Evolutionary conservation across 1,140 invertebrate species (phyloP), one percentile per base, ranked within the genome.

Genomic region (Mactra quadrangularis): DNA sequence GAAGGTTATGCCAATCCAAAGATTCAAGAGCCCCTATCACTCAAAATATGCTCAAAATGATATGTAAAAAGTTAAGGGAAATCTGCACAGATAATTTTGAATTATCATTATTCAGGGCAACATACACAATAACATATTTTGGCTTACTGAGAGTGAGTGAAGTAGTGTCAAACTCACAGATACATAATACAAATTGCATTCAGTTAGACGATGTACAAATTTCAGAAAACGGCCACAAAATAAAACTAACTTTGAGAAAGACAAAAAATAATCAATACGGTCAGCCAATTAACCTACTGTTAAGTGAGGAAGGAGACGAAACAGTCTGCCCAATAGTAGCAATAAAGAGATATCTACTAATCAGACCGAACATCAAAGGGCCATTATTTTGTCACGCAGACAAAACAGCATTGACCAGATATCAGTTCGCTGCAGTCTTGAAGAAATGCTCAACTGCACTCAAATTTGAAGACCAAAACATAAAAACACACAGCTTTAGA

Each of bases 121-220:
- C 50, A 19, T 79, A 52, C 27, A 33, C 60, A n/a, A 13, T 79
- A 38, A 60, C 76, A 9, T 79, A 79, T 68, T 79, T 79, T 79
- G 62, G 76, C 19, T 41, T 79, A 27, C 53, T 68, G 9, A 31
- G 76, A n/a, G 76, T 79, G 3, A 68, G 76, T 27, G 76, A 79
- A 45, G 17, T 79, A 9, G 76, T 68, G 4, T 15, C 52, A 25
- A 41, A 41, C 38, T 38, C 47, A n/a, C 13, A 31, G 50, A 3
- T 2, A n/a, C n/a, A n/a, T n/a, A n/a, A n/a, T n/a, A n/a, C n/a
- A n/a, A n/a, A n/a, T n/a, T n/a, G n/a, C n/a, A n/a, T n/a, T n/a
- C n/a, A n/a, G n/a, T n/a, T n/a, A n/a, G n/a, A n/a, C n/a, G n/a
- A 11, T 4, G 11, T 3, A 38, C 3, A 1, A 25, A 62, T 7